Evolutionary conservation across 2,113 vertebrate species (phyloP).

Genomic region (Oncorhynchus mykiss): DNA sequence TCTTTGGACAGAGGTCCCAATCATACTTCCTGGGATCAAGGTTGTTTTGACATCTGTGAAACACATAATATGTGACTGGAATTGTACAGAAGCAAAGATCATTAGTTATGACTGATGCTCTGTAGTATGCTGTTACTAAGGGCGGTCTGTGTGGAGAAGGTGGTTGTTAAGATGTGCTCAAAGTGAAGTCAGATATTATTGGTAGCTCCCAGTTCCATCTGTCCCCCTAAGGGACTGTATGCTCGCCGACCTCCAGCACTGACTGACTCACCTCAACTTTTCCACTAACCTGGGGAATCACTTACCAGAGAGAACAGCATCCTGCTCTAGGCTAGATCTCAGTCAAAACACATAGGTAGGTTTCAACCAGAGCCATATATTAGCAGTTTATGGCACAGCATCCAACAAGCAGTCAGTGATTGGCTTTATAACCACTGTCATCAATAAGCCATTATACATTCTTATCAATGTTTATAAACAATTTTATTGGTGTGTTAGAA

Average conservation of each 20-base stretch:
- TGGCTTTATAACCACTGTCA: not conserved
- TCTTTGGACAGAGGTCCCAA: not conserved
- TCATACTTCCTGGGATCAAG: not conserved
- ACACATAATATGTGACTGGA: not conserved
- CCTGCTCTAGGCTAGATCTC: not conserved
- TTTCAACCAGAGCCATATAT: not conserved
- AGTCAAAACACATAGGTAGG: not conserved
- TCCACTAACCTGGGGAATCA: constrained; percentile 6
- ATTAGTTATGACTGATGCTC: constrained; percentile 11
- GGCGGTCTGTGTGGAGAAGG: constrained; percentile 5
- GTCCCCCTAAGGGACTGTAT: constrained; percentile 34
- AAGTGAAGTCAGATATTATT: constrained; percentile 51
- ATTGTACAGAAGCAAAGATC: not conserved
- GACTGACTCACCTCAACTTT: constrained; percentile 4
- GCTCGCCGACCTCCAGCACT: not conserved
- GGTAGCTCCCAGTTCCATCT: constrained; percentile 32
- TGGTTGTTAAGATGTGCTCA: constrained; percentile 23
- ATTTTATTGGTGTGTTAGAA: not conserved
- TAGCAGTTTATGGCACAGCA: not conserved
- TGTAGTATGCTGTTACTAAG: not conserved
- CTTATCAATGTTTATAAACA: too few species aligned
- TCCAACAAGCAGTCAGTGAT: not conserved
- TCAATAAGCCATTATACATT: too few species aligned
- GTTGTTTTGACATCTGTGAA: constrained; percentile 1
- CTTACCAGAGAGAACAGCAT: constrained; percentile 15